Base-by-base conservation (phyloP, 1,140 invertebrate genomes). In the Anoplolepis gracilipes region DNA sequence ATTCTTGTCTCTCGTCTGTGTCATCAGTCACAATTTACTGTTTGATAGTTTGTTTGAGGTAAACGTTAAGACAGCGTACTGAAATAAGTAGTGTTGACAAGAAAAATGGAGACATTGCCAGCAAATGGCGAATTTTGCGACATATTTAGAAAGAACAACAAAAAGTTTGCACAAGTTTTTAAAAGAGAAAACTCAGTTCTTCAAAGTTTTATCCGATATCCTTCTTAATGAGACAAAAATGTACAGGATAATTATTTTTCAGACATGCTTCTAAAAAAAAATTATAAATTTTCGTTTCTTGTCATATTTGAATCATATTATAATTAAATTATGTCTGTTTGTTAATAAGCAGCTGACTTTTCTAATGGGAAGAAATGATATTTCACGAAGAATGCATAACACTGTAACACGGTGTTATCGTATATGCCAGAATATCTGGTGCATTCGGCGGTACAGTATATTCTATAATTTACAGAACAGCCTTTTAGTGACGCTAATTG, bases 141-240 rank as follows among this genome's bases (percentile, higher is more conserved):
- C 49, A 39, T 6, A 46, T 75, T 79, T 55, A 53, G 62, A 69
- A 87, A 81, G 84, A 82, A 70, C 57, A n/a, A 33, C 57, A 42
- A 77, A 88, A 88, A 88, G 87, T 87, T 86, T 10, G 61, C 5
- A 13, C 30, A 64, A 57, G 64, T 62, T 61, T 30, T 79, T 67
- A 16, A 30, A 42, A 36, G 33, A 10, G 39, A 8, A 39, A 39
- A 39, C 8, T 79, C 30, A 69, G 42, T 55, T 79, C 76, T 55
- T 55, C 22, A 19, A 67, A 57, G 76, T 67, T 25, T 79, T 69
- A 69, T 36, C 46, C 46, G 46, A 36, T 10, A 22, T 79, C 30
- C 25, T 65, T 30, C 22, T 30, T 25, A 53, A 30, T 36, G 42
- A 67, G 42, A 13, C 30, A 22, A 49, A 79, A 79, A 55, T 39